Conservation (phyloP, 2,797 vertebrate species). For the Malacoctenus gilli region DNA sequence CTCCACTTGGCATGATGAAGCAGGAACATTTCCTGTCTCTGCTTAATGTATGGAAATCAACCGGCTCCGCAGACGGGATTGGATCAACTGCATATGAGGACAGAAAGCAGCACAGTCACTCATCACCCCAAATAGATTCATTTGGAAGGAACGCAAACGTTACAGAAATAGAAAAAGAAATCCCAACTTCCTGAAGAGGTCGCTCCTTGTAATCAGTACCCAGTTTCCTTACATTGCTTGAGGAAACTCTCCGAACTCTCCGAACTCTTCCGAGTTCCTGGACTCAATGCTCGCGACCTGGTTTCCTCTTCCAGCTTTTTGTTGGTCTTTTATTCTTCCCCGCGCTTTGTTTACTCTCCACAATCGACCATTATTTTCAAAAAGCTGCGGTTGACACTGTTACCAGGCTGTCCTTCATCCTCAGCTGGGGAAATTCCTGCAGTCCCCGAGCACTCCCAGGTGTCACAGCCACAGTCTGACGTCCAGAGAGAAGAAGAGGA, state of each 20-base stretch:
- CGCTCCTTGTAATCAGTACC: too few species aligned
- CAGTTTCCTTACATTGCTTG: too few species aligned
- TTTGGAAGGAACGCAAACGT: too few species aligned
- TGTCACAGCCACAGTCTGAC: slow-evolving; percentile 23
- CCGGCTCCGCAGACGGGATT: slow-evolving; percentile 5
- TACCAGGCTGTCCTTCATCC: slow-evolving; percentile 35
- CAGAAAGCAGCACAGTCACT: too few species aligned
- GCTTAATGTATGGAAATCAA: slow-evolving; percentile 49
- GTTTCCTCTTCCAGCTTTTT: slow-evolving; percentile 17
- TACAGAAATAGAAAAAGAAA: too few species aligned
- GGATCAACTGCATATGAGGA: not conserved
- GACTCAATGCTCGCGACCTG: too few species aligned
- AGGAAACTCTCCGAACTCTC: too few species aligned
- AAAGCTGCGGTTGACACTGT: slow-evolving; percentile 1
- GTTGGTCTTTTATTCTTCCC: slow-evolving; percentile 20
- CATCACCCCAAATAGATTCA: too few species aligned
- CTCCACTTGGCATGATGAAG: not conserved
- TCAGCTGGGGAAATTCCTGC: slow-evolving; percentile 40
- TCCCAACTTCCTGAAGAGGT: too few species aligned
- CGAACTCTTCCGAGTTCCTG: too few species aligned
- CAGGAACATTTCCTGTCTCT: not conserved
- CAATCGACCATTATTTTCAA: not conserved
- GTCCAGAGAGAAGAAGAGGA: slow-evolving; percentile 3
- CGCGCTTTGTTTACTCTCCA: slow-evolving; percentile 31
- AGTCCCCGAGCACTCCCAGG: slow-evolving; percentile 43